Base-by-base conservation (phyloP, 2,113 vertebrate species). In the Vimba vimba region DNA sequence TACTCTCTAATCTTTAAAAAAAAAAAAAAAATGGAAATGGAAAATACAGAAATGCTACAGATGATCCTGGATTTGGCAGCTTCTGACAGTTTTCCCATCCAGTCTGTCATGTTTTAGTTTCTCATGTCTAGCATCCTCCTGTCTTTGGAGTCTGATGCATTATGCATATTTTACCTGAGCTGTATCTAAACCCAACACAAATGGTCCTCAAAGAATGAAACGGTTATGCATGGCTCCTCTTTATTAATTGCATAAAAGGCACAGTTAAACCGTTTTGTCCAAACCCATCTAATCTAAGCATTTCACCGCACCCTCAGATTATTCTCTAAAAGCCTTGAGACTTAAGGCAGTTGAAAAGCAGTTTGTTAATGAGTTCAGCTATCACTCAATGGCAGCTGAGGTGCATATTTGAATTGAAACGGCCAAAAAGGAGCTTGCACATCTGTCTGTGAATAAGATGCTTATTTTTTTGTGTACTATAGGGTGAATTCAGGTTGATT, bases 231-330 rank as follows among this genome's bases (percentile, higher is more conserved):
- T 23, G 23, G 1, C 60, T 66, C 11, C 3, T 47, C 60, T 77
- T 77, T 57, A 85, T 84, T 60, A 83, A 76, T 47, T 47, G 50
- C 62, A 79, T 55, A 74, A 85, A 85, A 60, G 60, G 43, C 82
- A 81, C 62, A 45, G 66, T 30, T 74, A 47, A 45, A 68, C 57
- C 11, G 7, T 6, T 43, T 57, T 19, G 19, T 47, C 9, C 13
- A 68, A 66, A 78, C 17, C 27, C 6, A 82, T 59, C 62, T 57
- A 23, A 55, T 47, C 43, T 33, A 33, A 27, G 21, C 21, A 1
- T 82, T 50, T 27, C 47, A 30, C 60, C 19, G 23, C 60, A 17
- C 55, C 21, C 11, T 69, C 47, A 52, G 47, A 82, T 82, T 52
- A 64, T 80, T n/a, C 39, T 27, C 23, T 80, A 64, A 27, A 71